Conservation (phyloP, 2,888 invertebrate species). For the Vandiemenella viatica region DNA sequence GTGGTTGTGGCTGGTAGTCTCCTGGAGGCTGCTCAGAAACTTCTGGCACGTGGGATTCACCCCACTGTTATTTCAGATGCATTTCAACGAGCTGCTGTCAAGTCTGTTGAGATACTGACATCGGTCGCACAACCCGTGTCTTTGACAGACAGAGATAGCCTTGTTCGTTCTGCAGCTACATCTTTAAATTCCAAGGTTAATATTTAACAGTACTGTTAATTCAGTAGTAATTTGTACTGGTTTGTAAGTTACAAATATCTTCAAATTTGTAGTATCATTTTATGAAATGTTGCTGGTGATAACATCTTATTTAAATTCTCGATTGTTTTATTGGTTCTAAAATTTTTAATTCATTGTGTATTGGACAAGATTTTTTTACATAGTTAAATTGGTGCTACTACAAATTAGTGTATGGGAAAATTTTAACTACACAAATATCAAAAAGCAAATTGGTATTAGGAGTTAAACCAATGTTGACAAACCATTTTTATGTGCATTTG, state of each 20-base stretch:
- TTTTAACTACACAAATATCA: too few relatives aligned
- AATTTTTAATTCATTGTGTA: too few relatives aligned
- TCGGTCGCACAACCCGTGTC: conserved; percentile 77
- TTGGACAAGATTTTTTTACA: too few relatives aligned
- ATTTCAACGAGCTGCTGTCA: conserved; percentile 72
- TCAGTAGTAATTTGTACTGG: background rate
- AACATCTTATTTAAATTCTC: too few relatives aligned
- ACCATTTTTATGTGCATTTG: too few relatives aligned
- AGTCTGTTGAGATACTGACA: conserved; percentile 62
- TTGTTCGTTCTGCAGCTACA: conserved; percentile 92
- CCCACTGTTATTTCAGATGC: conserved; percentile 95
- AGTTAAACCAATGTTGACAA: too few relatives aligned
- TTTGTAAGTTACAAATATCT: background rate
- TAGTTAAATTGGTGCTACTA: too few relatives aligned
- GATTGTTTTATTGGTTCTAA: too few relatives aligned
- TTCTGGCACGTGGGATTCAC: conserved; percentile 87
- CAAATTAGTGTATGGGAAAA: too few relatives aligned
- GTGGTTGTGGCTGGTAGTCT: conserved; percentile 94
- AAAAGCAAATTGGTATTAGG: too few relatives aligned
- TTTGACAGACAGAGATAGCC: conserved; percentile 67
- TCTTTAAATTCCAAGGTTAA: conserved; percentile 85
- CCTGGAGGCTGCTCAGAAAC: conserved; percentile 83
- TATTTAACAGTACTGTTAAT: background rate
- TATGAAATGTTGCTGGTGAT: background rate
- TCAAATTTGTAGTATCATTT: too few relatives aligned